A percentile compares a stretch with the other conserved stretches of the same genome.
Evolutionary conservation across 2,797 vertebrate genomes (phyloP).

Genomic region (Helarctos malayanus): DNA sequence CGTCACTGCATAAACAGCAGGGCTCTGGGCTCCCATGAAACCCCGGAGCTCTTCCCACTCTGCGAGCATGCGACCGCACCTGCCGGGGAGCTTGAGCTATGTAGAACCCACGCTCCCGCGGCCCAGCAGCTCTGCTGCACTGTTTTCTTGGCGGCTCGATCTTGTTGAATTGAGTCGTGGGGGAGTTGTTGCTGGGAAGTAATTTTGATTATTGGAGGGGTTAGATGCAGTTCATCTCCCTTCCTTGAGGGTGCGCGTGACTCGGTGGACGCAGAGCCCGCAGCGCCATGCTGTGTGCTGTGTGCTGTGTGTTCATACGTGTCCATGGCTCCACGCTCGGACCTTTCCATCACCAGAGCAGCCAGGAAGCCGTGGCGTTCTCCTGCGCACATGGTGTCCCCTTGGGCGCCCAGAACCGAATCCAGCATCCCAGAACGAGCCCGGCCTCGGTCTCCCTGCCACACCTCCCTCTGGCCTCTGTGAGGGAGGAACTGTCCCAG

Average conservation of each 20-base stretch:
- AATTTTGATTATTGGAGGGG: conserved; percentile 70
- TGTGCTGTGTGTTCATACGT: fast-evolving
- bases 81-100: too few species aligned
- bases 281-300: fast-evolving
- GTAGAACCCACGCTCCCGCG: fast-evolving
- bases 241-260: conserved; percentile 54
- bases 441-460: not conserved
- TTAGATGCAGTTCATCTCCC: conserved; percentile 60
- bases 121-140: not conserved
- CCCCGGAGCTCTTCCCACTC: not conserved
- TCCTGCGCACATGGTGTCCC: fast-evolving
- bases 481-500: too few species aligned
- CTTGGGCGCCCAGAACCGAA: not conserved
- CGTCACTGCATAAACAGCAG: not conserved
- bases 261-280: not conserved
- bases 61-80: not conserved
- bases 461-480: too few species aligned
- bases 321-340: fast-evolving
- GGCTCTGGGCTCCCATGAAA: fast-evolving
- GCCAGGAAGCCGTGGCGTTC: fast-evolving
- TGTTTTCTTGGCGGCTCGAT: conserved; percentile 45
- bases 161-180: conserved; percentile 66
- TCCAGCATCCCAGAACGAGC: fast-evolving
- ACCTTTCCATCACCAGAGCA: not conserved
- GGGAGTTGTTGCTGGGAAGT: conserved; percentile 51